phyloP scores from a whole-genome alignment of 2,113 vertebrate species.

The Deroptyus accipitrinus region DNA sequence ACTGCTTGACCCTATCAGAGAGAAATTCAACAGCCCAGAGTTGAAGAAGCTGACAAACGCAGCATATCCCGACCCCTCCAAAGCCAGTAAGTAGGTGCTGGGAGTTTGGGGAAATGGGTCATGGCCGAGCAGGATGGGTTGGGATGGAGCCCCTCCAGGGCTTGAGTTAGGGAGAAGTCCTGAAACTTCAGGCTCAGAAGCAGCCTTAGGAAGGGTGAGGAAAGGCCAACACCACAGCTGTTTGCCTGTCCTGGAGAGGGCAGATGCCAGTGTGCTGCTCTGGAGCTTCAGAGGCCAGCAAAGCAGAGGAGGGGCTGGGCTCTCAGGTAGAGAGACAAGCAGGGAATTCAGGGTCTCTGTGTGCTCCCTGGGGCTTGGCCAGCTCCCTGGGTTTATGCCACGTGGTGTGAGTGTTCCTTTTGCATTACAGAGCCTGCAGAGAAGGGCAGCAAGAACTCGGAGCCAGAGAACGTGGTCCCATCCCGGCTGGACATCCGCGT shows the following conservation, averaged over 20 bases:
- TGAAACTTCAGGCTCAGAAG: not conserved
- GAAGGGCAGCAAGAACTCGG: slow-evolving; percentile 74
- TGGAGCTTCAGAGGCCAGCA: not conserved
- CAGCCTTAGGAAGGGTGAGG: not conserved
- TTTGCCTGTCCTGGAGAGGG: not conserved
- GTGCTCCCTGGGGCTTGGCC: not conserved
- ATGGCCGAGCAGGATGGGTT: not conserved
- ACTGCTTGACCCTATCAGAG: slow-evolving; percentile 92
- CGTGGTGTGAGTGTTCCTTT: not conserved
- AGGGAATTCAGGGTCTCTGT: not conserved
- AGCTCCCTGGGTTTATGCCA: not conserved
- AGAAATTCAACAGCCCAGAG: slow-evolving; percentile 87
- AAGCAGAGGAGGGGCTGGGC: not conserved
- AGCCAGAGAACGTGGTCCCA: slow-evolving; percentile 82
- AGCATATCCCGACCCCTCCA: slow-evolving; percentile 86
- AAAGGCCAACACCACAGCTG: not conserved
- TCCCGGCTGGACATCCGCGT: slow-evolving; percentile 93
- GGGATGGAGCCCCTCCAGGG: not conserved
- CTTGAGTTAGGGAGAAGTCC: not conserved
- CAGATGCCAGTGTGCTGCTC: not conserved
- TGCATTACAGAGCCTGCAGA: slow-evolving; percentile 73
- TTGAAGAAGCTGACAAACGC: slow-evolving; percentile 84
- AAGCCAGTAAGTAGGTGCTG: slow-evolving; percentile 83
- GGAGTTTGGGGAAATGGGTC: not conserved
- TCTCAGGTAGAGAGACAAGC: not conserved